Conservation (phyloP, 1,140 invertebrate species). For the Coboldia fuscipes region DNA sequence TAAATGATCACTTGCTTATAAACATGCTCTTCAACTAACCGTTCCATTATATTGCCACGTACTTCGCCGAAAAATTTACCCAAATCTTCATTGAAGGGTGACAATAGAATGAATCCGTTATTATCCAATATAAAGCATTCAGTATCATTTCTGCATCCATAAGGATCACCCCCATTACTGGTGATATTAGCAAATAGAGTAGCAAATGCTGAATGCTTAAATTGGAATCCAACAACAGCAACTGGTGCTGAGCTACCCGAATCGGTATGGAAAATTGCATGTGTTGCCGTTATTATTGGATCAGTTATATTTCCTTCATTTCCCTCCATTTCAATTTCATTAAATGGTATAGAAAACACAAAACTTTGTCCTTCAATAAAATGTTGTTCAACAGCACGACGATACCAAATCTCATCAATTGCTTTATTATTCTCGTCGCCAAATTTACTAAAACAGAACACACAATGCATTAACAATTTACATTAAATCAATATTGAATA, state of each 20-base stretch:
- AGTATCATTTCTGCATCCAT: constrained; percentile 21
- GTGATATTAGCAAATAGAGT: constrained; percentile 63
- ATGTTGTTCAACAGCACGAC: constrained; percentile 75
- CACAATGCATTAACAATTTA: constrained; percentile 1
- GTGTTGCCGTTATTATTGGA: constrained; percentile 67
- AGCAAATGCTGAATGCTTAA: constrained; percentile 52
- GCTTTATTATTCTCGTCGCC: constrained; percentile 40
- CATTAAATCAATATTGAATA: not conserved
- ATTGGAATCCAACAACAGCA: constrained; percentile 81
- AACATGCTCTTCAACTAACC: constrained; percentile 52
- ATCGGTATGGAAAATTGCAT: constrained; percentile 58
- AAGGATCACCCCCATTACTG: constrained; percentile 23
- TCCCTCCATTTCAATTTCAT: constrained; percentile 17
- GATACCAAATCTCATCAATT: constrained; percentile 86
- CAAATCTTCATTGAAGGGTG: constrained; percentile 44
- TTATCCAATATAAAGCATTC: constrained; percentile 78
- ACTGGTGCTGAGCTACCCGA: constrained; percentile 49
- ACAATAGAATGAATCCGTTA: constrained; percentile 69
- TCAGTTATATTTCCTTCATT: constrained; percentile 29
- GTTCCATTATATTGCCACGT: constrained; percentile 53
- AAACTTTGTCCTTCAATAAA: constrained; percentile 59
- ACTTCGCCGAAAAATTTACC: constrained; percentile 78
- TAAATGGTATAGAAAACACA: constrained; percentile 70
- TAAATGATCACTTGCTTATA: constrained; percentile 55
- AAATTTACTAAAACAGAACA: not conserved